Evolutionary conservation across 1,140 invertebrate species (phyloP), one percentile per base, ranked within the genome.

Genomic region (Anadara kagoshimensis): DNA sequence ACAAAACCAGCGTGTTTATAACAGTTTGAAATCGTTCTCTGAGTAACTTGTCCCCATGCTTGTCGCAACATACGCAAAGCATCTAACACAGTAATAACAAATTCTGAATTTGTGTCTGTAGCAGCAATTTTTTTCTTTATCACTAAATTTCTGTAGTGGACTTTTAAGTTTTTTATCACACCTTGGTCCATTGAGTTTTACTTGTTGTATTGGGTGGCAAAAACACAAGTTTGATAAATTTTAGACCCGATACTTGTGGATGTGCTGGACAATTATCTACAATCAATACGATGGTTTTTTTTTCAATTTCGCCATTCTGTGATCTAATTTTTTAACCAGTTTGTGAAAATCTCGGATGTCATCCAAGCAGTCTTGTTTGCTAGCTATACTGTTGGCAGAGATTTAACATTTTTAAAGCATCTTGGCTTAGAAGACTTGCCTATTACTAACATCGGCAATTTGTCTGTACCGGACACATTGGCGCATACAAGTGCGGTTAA

Each of bases 371-470:
- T 80, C 53, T 75, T 71, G 44, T 77, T 78, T 22, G 62, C 66
- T 43, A 29, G 14, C 43, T 57, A 76, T 16, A 67, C 62, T 8
- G 61, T 47, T 5, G 74, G 69, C 45, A 71, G 44, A 57, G 68
- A 75, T 83, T 87, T 86, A 24, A 80, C 58, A 74, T 78, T 85
- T 80, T 90, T 90, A 77, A 90, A 91, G 82, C 88, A 90, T 26
- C 85, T 78, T 54, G 89, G 89, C 45, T 89, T 90, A 77, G 78
- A 69, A 20, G 78, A 86, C 81, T 91, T 91, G 68, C 90, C 90
- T 69, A 91, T 90, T 10, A 91, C 77, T 18, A 91, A 69, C 45
- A 87, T 84, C 63, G 85, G 85, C 10, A 88, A 71, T 84, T 90
- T 91, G 70, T 90, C 86, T 44, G 82, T 84, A 8, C 90, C 88